Base-by-base conservation (phyloP, 1,140 invertebrate species). In the Drosophila busckii region DNA sequence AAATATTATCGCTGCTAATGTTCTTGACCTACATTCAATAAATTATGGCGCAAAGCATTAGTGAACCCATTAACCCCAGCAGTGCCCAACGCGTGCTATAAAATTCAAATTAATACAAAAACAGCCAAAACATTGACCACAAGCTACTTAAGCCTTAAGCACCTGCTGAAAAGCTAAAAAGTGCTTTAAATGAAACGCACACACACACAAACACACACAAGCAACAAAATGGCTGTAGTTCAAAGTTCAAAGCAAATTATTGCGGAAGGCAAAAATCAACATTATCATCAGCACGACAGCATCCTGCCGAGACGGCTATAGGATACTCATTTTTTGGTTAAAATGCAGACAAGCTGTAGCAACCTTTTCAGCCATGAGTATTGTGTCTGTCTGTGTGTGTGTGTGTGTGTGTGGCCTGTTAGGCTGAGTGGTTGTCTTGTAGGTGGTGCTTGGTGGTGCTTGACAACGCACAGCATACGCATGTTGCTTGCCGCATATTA, bases 231-330 rank as follows among this genome's bases (percentile, higher is more conserved):
- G 16, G 12, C 15, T 17, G 15, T 15, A 8, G 12, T 31, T 32
- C 35, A 42, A 62, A 70, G 75, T 70, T 82, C 75, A 82, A 82
- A 82, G 75, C 75, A 82, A 82, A 82, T 82, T 82, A 70, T 82
- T 70, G 75, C 75, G 75, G 75, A 82, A 82, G 75, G 65, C 75
- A 82, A 71, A 71, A 82, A 82, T 82, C 75, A 75, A 75, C 75
- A 82, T 80, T 80, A 80, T 82, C 75, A 82, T 82, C 75, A 70
- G 52, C 22, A 35, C 38, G 32, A 50, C 55, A 70, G 66, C 55
- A 78, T 69, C 62, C 70, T 53, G 44, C 45, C 58, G 63, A 52
- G 69, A 37, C 60, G 55, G 59, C 55, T 54, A 69, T 59, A 61
- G 73, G 73, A 78, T 80, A 69, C 71, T 55, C 71, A 64, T 68